Conservation (phyloP, 37 sponge, comb jelly and placozoan genomes). For the Aphrocallistes beatrix region DNA sequence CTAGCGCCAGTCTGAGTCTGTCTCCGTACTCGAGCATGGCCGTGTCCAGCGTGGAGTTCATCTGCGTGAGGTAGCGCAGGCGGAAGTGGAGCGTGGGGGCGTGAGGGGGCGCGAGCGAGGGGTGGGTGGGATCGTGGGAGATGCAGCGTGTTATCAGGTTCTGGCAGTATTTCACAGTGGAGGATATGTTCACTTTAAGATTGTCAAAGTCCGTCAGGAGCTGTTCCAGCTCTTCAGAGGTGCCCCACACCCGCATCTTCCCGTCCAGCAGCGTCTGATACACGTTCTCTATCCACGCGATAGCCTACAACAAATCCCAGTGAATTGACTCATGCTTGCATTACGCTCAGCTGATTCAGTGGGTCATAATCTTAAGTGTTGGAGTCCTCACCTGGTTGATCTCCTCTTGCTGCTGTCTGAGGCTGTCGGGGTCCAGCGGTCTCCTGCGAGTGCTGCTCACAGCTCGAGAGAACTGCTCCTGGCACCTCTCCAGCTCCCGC, state of each 20-base stretch:
- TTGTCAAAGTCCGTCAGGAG: neutral
- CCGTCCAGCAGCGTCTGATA: neutral
- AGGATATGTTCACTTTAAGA: neutral
- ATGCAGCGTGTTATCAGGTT: constrained; percentile 10
- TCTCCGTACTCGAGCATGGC: constrained; percentile 13
- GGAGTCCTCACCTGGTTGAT: neutral
- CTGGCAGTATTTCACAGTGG: neutral
- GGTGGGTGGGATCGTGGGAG: neutral
- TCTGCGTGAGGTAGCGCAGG: neutral
- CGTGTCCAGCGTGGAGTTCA: neutral
- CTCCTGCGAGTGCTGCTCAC: neutral
- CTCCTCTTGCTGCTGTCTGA: neutral
- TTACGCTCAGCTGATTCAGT: no score
- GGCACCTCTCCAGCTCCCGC: neutral
- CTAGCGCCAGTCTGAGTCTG: neutral
- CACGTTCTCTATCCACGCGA: neutral
- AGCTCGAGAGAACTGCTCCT: neutral
- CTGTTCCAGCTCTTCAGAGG: neutral
- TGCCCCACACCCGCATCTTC: constrained; percentile 12
- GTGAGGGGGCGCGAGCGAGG: neutral
- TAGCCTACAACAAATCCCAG: constrained; percentile 3
- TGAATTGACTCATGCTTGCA: no score
- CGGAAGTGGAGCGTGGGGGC: constrained; percentile 10
- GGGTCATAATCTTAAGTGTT: no score
- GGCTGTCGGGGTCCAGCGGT: neutral